Evolutionary conservation across 2,113 vertebrate species (phyloP).

Genomic region (Stictonetta naevosa): DNA sequence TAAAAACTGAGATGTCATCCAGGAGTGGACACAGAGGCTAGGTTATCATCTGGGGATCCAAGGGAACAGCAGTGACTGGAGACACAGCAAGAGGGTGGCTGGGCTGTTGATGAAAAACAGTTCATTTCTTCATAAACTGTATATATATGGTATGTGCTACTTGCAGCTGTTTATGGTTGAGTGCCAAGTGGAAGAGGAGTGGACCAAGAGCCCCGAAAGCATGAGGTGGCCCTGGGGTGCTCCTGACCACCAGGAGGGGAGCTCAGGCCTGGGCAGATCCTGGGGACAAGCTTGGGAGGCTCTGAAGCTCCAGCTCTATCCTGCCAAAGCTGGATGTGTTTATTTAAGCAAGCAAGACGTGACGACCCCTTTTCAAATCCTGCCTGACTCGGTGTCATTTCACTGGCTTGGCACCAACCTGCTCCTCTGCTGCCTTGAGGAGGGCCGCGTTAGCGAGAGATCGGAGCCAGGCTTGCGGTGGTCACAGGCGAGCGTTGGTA

Average conservation of each 20-base stretch:
- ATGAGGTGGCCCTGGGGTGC: neutral
- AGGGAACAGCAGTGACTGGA: neutral
- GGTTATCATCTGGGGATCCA: neutral
- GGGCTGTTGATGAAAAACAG: neutral
- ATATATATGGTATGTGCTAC: neutral
- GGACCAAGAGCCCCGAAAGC: neutral
- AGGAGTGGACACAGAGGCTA: neutral
- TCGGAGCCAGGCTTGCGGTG: neutral
- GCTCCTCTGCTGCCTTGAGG: neutral
- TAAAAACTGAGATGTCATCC: neutral
- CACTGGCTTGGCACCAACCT: neutral
- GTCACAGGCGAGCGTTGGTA: neutral
- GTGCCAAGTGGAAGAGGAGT: neutral
- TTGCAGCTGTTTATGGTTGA: constrained; percentile 22
- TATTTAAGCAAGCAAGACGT: neutral
- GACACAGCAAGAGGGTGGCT: neutral
- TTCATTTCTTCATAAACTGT: neutral
- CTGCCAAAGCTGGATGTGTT: neutral
- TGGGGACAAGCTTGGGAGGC: neutral
- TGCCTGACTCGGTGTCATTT: neutral
- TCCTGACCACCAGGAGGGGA: neutral
- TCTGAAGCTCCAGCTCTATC: neutral
- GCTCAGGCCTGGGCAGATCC: neutral
- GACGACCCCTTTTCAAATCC: neutral
- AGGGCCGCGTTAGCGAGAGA: neutral